Base-by-base conservation (phyloP, 1,140 invertebrate genomes). In the Oryctes rhinoceros region DNA sequence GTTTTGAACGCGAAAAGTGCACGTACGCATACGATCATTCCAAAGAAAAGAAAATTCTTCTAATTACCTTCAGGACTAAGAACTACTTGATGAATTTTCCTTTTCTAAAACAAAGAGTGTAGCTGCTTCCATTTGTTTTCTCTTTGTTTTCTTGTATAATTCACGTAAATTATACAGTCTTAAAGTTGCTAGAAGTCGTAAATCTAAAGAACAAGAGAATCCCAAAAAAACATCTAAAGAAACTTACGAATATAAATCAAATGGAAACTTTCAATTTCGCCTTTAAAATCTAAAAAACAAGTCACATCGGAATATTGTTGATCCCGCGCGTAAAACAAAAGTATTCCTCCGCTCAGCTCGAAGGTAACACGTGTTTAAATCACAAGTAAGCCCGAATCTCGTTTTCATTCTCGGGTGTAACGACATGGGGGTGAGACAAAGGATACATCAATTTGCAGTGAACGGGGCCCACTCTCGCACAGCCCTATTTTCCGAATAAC, bases 401-500 rank as follows among this genome's bases (percentile, higher is more conserved):
- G 20, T 37, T 71, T 37, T 71, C 65, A 71, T 71, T 71, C 35
- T 37, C 65, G 65, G 24, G n/a, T 37, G 20, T 71, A 71, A 71
- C 65, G 65, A 71, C 65, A 37, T 13, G 35, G 24, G 35, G 35
- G 65, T 20, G 20, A 37, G 35, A 24, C 65, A 20, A 13, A 37
- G 65, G 65, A 71, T 71, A 71, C 65, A 71, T 71, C 65, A 71
- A 71, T 71, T 71, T 71, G 65, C 65, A 37, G 35, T 15, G 65
- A 71, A 71, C 65, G 65, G 6, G 53, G 4, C 65, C 65, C 35
- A 37, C 24, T 37, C 11, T 71, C 20, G 65, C 20, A 37, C 20
- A 24, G 20, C 2, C 24, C 65, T 20, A 71, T 71, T 37, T 71
- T 71, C 65, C 65, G 65, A 79, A 49, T 79, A 79, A 79, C 78